phyloP scores from a whole-genome alignment of 2,888 invertebrate species.

The Cryptophagus acutangulus region DNA sequence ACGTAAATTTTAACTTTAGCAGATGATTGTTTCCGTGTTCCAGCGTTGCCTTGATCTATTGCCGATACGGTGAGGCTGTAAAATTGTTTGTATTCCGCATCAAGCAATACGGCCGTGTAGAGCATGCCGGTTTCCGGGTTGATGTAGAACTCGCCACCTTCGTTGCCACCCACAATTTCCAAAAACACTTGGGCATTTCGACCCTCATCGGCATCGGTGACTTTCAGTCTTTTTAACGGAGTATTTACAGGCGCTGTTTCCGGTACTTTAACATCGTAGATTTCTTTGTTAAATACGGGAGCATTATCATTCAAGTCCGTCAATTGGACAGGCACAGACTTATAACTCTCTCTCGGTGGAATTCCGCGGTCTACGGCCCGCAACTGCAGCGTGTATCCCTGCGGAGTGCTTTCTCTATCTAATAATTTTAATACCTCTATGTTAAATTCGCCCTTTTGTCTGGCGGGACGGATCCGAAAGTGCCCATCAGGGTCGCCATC shows the following conservation, averaged over 20 bases:
- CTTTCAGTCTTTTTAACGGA: constrained; percentile 81
- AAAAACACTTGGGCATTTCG: constrained; percentile 76
- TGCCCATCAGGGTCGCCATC: constrained; percentile 88
- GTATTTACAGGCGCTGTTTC: constrained; percentile 88
- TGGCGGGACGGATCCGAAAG: constrained; percentile 68
- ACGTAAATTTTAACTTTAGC: constrained; percentile 87
- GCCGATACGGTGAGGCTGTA: constrained; percentile 88
- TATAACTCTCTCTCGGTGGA: constrained; percentile 72
- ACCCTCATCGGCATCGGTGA: constrained; percentile 79
- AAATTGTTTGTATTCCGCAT: constrained; percentile 78
- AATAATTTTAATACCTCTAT: constrained; percentile 73
- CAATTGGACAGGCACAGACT: constrained; percentile 75
- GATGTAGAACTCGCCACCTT: constrained; percentile 80
- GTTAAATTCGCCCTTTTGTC: constrained; percentile 66
- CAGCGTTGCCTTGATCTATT: constrained; percentile 79
- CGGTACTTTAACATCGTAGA: constrained; percentile 81
- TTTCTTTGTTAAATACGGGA: constrained; percentile 80
- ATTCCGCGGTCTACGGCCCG: constrained; percentile 78
- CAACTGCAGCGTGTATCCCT: constrained; percentile 82
- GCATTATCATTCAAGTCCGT: constrained; percentile 80
- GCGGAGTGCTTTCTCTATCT: constrained; percentile 72
- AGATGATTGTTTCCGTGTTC: constrained; percentile 79
- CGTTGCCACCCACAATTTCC: constrained; percentile 88
- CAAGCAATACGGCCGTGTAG: constrained; percentile 74
- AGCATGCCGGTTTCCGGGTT: constrained; percentile 86